Evolutionary conservation across 2,113 vertebrate species (phyloP).

Genomic region (Peromyscus leucopus): DNA sequence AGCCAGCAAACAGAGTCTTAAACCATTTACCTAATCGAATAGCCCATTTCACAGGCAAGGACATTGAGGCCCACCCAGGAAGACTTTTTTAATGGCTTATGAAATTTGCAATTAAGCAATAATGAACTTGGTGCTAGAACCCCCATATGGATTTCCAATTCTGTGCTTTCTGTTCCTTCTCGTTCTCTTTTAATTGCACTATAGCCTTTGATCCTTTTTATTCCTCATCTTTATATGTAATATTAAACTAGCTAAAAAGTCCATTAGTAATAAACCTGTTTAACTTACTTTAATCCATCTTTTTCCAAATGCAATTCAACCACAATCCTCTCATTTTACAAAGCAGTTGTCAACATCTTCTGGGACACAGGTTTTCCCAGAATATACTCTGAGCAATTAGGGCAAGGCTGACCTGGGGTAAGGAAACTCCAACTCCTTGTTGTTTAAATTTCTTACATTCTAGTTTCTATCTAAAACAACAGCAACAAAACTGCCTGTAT

Average conservation of each 20-base stretch:
- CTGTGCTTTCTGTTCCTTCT: neutral
- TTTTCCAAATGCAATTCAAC: slow-evolving; percentile 6
- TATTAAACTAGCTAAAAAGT: slow-evolving; percentile 58
- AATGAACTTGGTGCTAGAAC: neutral
- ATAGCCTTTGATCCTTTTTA: slow-evolving; percentile 19
- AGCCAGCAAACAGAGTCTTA: neutral
- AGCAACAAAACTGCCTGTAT: neutral
- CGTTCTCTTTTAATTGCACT: neutral
- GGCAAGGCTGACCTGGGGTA: neutral
- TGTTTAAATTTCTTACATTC: slow-evolving; percentile 8
- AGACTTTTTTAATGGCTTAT: neutral
- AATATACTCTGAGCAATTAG: neutral
- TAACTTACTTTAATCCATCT: slow-evolving; percentile 31
- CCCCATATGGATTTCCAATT: neutral
- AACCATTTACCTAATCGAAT: neutral
- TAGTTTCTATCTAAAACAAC: neutral
- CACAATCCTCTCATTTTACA: neutral
- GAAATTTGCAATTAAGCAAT: neutral
- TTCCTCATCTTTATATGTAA: neutral
- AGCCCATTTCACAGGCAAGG: neutral
- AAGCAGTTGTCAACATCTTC: slow-evolving; percentile 28
- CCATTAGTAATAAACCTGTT: slow-evolving; percentile 6
- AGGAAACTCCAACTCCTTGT: slow-evolving; percentile 5
- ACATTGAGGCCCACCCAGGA: neutral
- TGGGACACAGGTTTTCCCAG: neutral